Evolutionary conservation across 1,140 invertebrate species (phyloP).

Genomic region (Pogonomyrmex californicus): DNA sequence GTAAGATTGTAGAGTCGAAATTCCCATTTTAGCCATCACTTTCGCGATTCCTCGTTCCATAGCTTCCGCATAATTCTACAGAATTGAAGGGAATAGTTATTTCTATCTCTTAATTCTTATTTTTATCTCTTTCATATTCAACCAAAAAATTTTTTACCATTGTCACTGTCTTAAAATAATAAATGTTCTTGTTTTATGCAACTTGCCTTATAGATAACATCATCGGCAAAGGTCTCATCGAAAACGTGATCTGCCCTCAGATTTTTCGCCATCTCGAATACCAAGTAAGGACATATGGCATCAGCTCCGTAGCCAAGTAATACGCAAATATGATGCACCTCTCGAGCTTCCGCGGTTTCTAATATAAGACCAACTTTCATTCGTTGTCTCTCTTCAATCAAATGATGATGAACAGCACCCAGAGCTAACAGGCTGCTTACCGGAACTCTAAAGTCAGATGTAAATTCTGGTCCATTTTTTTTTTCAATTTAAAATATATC

Average conservation of each 20-base stretch:
- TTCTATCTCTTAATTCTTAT: neutral
- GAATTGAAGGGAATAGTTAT: neutral
- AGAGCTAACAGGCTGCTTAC: constrained; percentile 95
- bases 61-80: constrained; percentile 90
- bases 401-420: constrained; percentile 97
- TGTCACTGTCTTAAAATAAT: neutral
- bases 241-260: constrained; percentile 94
- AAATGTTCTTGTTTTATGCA: constrained; percentile 37
- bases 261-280: constrained; percentile 96
- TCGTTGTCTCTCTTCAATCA: constrained; percentile 97
- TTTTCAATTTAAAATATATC: neutral
- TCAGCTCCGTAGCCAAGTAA: constrained; percentile 98
- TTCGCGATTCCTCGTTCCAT: constrained; percentile 95
- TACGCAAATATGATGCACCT: constrained; percentile 99
- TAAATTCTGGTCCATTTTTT: neutral
- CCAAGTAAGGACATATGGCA: constrained; percentile 98
- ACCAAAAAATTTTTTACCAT: neutral
- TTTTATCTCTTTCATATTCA: neutral
- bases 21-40: constrained; percentile 99
- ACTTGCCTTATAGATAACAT: constrained; percentile 93
- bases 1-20: constrained; percentile 99
- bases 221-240: constrained; percentile 92
- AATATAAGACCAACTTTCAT: constrained; percentile 98
- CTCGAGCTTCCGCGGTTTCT: constrained; percentile 97
- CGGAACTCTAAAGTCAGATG: constrained; percentile 88